These are phyloP conservation scores for Drosophila prostipennis DNA, from an alignment of 2,888 invertebrate genomes.

Conservation along the genomic window DNA sequence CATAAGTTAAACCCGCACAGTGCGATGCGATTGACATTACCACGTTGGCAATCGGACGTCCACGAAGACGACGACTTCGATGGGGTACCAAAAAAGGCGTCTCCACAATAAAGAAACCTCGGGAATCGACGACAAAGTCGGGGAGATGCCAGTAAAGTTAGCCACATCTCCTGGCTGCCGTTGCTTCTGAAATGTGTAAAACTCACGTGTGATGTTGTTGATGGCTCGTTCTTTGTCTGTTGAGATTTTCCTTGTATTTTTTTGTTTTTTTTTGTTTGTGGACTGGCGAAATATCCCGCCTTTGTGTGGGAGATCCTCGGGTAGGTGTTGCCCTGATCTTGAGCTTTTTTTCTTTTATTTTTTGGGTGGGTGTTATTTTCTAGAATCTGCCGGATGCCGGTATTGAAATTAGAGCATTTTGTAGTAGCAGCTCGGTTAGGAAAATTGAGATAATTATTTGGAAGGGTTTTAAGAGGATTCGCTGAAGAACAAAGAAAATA, in stretches of 20 bases:
- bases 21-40: slow-evolving; percentile 80
- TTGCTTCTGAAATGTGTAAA: slow-evolving; percentile 77
- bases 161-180: slow-evolving; percentile 44
- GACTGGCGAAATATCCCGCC: slow-evolving; percentile 5
- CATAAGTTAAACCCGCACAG: slow-evolving; percentile 83
- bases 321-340: slow-evolving; percentile 19
- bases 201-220: slow-evolving; percentile 77
- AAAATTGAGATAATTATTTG: too few relatives aligned
- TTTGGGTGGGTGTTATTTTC: slow-evolving; percentile 32
- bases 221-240: slow-evolving; percentile 53
- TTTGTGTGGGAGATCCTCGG: slow-evolving; percentile 38
- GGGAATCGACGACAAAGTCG: slow-evolving; percentile 17
- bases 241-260: slow-evolving; percentile 17
- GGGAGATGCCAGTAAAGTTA: slow-evolving; percentile 40
- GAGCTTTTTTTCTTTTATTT: neutral
- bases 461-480: too few relatives aligned
- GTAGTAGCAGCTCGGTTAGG: slow-evolving; percentile 21
- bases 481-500: too few relatives aligned
- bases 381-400: slow-evolving; percentile 43
- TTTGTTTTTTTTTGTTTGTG: neutral
- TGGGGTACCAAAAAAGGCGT: slow-evolving; percentile 46
- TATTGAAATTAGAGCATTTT: slow-evolving; percentile 56
- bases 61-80: slow-evolving; percentile 28
- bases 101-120: slow-evolving; percentile 32
- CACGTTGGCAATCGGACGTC: slow-evolving; percentile 67